Conservation (phyloP, 2,797 vertebrate species). For the Macrochelys suwanniensis region DNA sequence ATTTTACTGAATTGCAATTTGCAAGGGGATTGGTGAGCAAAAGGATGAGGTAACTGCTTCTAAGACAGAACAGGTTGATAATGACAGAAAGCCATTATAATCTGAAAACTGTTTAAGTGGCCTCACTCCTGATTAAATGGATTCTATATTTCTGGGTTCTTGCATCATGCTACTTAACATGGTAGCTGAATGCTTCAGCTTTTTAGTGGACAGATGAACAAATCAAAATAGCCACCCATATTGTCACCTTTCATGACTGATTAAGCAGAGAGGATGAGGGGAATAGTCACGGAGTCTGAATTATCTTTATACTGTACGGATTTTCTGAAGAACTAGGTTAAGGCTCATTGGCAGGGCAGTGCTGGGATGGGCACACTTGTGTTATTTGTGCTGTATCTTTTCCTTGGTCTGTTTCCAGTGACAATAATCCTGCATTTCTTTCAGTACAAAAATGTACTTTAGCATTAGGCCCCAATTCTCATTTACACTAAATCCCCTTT, state of each 20-base stretch:
- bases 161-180: neutral
- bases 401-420: constrained; percentile 36
- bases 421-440: constrained; percentile 42
- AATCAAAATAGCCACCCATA: constrained; percentile 42
- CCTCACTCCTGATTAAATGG: neutral
- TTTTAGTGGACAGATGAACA: constrained; percentile 36
- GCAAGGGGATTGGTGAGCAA: neutral
- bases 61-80: neutral
- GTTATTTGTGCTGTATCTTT: neutral
- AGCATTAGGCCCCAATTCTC: neutral
- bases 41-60: neutral
- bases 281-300: constrained; percentile 36
- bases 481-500: neutral
- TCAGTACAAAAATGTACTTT: constrained; percentile 36
- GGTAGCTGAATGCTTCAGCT: neutral
- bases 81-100: neutral
- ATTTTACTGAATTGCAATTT: constrained; percentile 1
- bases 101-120: neutral
- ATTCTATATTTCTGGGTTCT: constrained; percentile 21
- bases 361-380: neutral
- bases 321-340: constrained; percentile 32
- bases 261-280: constrained; percentile 43
- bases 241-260: neutral
- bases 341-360: neutral
- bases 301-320: constrained; percentile 13